Conservation (phyloP, 1,140 invertebrate genomes). For the Anastrepha ludens region DNA sequence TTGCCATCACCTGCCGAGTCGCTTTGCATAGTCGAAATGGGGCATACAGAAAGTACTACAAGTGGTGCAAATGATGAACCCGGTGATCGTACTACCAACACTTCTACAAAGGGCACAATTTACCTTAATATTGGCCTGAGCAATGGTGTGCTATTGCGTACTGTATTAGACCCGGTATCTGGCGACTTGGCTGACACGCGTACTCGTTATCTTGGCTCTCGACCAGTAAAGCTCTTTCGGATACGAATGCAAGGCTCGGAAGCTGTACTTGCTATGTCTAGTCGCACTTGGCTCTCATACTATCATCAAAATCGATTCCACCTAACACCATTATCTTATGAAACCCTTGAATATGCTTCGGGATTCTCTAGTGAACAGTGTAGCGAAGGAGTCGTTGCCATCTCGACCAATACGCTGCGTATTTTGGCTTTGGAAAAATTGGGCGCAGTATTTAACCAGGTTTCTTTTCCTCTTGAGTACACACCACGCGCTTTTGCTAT, state of each 20-base stretch:
- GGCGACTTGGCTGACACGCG: slow-evolving; percentile 98
- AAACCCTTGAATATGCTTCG: slow-evolving; percentile 97
- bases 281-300: slow-evolving; percentile 98
- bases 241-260: slow-evolving; percentile 96
- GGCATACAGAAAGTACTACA: slow-evolving; percentile 76
- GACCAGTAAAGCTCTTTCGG: slow-evolving; percentile 96
- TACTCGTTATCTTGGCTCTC: slow-evolving; percentile 95
- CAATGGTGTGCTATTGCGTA: slow-evolving; percentile 96
- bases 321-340: slow-evolving; percentile 96
- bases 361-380: slow-evolving; percentile 94
- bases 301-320: slow-evolving; percentile 98
- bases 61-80: slow-evolving; percentile 75
- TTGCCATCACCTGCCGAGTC: slow-evolving; percentile 97
- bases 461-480: slow-evolving; percentile 92
- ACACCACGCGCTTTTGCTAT: slow-evolving; percentile 97
- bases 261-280: slow-evolving; percentile 98
- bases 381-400: slow-evolving; percentile 99
- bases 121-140: slow-evolving; percentile 98
- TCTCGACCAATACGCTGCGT: slow-evolving; percentile 96
- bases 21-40: slow-evolving; percentile 95
- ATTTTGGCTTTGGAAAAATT: slow-evolving; percentile 99
- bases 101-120: slow-evolving; percentile 81
- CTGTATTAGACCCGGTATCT: slow-evolving; percentile 96
- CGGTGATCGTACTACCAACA: slow-evolving; percentile 63
- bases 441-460: slow-evolving; percentile 98